Conservation (phyloP, 2,888 invertebrate genomes). For the Parelbella ahira region DNA sequence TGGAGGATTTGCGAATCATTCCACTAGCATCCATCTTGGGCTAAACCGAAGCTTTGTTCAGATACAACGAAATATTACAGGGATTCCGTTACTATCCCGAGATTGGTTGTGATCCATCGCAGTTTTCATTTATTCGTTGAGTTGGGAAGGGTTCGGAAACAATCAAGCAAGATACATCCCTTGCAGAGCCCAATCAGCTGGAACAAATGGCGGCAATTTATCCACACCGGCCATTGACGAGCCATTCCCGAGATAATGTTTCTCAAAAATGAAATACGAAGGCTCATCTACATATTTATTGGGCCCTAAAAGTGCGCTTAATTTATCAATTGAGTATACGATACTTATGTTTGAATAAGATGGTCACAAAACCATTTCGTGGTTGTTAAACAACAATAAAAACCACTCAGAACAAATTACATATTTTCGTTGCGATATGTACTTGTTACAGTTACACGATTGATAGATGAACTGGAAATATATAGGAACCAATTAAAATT, state of each 20-base stretch:
- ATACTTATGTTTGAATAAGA: too few species aligned
- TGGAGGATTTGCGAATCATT: slow-evolving; percentile 12
- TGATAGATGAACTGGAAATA: too few species aligned
- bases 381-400: too few species aligned
- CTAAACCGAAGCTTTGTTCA: slow-evolving; percentile 19
- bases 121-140: slow-evolving; percentile 55
- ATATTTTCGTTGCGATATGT: too few species aligned
- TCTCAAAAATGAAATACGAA: slow-evolving; percentile 16
- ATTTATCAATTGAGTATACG: too few species aligned
- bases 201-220: slow-evolving; percentile 64
- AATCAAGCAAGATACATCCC: slow-evolving; percentile 67
- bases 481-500: too few species aligned
- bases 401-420: too few species aligned
- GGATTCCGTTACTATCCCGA: slow-evolving; percentile 32
- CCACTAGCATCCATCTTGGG: slow-evolving; percentile 12
- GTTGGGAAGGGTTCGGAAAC: slow-evolving; percentile 67
- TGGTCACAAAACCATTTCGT: too few species aligned
- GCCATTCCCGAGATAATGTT: slow-evolving; percentile 25
- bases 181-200: slow-evolving; percentile 66
- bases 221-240: slow-evolving; percentile 32
- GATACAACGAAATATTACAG: slow-evolving; percentile 33
- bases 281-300: slow-evolving; percentile 9
- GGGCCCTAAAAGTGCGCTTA: too few species aligned
- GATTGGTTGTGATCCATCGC: slow-evolving; percentile 55
- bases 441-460: too few species aligned